A percentile compares a stretch with the other conserved stretches of the same genome.
Conservation (phyloP, 2,888 invertebrate genomes). For the Lydus trimaculatus region DNA sequence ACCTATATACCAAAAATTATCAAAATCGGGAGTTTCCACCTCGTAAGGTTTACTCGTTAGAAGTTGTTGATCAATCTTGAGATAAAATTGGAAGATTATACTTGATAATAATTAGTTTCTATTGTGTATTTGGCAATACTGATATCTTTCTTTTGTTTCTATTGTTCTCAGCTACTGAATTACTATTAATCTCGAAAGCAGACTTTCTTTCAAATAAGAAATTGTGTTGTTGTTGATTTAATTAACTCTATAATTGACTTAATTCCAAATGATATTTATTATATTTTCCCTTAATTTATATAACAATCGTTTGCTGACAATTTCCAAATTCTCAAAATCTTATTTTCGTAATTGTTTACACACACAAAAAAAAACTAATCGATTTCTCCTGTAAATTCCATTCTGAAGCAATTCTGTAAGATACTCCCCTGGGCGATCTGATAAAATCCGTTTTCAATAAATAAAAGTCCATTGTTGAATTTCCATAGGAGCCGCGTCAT, state of each 20-base stretch:
- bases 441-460: conserved; percentile 13
- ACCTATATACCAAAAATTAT: no score
- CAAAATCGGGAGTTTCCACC: no score
- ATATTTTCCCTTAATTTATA: background rate
- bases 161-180: conserved; percentile 17
- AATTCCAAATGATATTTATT: background rate
- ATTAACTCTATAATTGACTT: background rate
- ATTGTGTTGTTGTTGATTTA: background rate
- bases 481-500: conserved; percentile 13
- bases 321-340: no score
- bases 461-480: conserved; percentile 12
- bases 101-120: conserved; percentile 43
- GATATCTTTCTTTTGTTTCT: conserved; percentile 35
- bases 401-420: background rate
- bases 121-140: conserved; percentile 40
- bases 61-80: conserved; percentile 28
- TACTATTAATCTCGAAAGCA: conserved; percentile 24
- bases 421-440: background rate
- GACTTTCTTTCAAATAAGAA: conserved; percentile 16
- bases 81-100: conserved; percentile 41
- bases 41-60: no score
- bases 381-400: background rate
- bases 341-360: no score
- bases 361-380: background rate
- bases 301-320: no score